These are phyloP conservation scores for Leptinotarsa haldemani DNA, from an alignment of 2,888 invertebrate species.

Conservation along the genomic window DNA sequence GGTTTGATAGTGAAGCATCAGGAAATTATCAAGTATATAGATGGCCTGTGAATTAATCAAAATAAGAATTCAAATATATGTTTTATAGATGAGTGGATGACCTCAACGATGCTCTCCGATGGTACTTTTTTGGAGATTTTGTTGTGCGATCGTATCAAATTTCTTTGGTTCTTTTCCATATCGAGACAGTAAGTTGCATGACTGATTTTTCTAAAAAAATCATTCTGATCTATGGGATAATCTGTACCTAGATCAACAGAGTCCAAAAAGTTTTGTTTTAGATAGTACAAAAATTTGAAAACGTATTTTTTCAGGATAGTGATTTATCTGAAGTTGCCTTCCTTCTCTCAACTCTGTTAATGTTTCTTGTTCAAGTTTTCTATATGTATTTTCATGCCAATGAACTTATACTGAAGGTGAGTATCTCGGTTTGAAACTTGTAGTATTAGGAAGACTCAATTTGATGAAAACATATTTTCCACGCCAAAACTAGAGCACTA, in stretches of 20 bases:
- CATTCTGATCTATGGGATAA: background rate
- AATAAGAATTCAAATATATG: background rate
- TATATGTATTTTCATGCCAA: conserved; percentile 4
- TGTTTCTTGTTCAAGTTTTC: conserved; percentile 10
- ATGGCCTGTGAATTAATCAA: background rate
- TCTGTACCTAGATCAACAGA: background rate
- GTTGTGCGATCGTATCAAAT: background rate
- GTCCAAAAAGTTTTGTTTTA: background rate
- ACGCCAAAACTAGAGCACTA: no score
- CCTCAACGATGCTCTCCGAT: background rate
- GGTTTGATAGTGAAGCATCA: background rate
- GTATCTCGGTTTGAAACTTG: background rate
- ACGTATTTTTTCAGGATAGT: background rate
- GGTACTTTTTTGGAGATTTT: conserved; percentile 8
- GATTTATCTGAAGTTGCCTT: background rate
- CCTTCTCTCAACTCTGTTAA: background rate
- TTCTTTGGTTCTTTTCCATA: conserved; percentile 1
- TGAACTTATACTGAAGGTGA: background rate
- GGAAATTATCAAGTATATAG: background rate
- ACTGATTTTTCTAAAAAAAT: no score
- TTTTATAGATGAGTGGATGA: background rate
- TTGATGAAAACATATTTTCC: no score
- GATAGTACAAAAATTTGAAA: no score
- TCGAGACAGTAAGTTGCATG: background rate
- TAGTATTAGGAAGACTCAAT: no score